Conservation (phyloP, 2,797 vertebrate genomes). For the Huso huso region DNA sequence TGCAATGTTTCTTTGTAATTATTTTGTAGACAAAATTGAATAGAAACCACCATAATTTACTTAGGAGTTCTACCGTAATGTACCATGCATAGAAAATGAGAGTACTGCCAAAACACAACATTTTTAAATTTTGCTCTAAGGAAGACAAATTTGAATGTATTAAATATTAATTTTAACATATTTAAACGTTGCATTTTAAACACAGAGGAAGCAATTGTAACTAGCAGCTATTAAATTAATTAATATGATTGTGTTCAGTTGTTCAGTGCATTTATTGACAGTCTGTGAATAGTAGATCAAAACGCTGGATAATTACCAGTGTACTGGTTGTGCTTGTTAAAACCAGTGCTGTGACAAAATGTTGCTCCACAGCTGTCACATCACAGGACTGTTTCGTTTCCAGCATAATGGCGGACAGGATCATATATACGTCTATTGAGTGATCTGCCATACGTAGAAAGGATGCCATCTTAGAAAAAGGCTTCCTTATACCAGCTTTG, state of each 20-base stretch:
- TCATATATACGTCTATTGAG: slow-evolving; percentile 59
- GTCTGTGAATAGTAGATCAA: slow-evolving; percentile 60
- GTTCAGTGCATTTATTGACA: slow-evolving; percentile 63
- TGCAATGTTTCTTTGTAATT: slow-evolving; percentile 10
- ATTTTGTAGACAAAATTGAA: not conserved
- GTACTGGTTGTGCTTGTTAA: slow-evolving; percentile 65
- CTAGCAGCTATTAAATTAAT: no score
- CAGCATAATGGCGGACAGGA: slow-evolving; percentile 62
- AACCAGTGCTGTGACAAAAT: slow-evolving; percentile 65
- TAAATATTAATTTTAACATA: no score
- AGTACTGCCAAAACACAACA: no score
- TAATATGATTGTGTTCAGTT: slow-evolving; percentile 29
- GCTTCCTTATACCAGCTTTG: not conserved
- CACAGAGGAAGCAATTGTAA: no score
- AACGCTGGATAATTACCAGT: slow-evolving; percentile 64
- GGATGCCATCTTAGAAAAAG: slow-evolving; percentile 21
- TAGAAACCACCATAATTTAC: slow-evolving; percentile 6
- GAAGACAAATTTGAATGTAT: no score
- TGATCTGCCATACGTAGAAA: slow-evolving; percentile 63
- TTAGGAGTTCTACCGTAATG: not conserved
- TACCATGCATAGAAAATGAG: no score
- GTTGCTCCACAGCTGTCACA: slow-evolving; percentile 64
- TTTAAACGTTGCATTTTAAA: no score
- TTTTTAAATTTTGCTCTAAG: no score
- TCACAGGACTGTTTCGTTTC: slow-evolving; percentile 61